A percentile compares a stretch with the other conserved stretches of the same genome.
phyloP scores from a whole-genome alignment of 2,113 vertebrate genomes.

The Myiozetetes cayanensis region DNA sequence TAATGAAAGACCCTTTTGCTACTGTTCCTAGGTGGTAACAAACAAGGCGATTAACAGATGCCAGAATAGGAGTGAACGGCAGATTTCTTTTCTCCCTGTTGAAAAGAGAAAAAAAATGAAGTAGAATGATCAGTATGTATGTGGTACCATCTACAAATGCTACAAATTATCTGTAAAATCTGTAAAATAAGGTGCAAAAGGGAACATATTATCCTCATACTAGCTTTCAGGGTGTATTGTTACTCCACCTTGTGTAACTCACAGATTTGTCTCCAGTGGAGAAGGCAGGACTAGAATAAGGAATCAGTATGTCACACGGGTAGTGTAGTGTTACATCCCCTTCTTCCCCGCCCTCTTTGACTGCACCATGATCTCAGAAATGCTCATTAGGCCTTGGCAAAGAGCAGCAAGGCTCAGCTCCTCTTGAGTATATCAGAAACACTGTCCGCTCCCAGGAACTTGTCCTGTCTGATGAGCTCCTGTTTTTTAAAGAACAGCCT shows the following conservation, averaged over 20 bases:
- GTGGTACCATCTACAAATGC: not conserved
- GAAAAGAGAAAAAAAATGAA: conserved; percentile 21
- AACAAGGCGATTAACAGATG: conserved; percentile 89
- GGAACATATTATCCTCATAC: not conserved
- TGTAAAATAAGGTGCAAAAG: not conserved
- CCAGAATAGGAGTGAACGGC: conserved; percentile 92
- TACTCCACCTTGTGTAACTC: not conserved
- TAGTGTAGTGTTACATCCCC: not conserved
- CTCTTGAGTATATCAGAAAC: not conserved
- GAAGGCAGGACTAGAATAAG: not conserved
- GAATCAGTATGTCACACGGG: not conserved
- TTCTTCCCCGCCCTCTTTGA: not conserved
- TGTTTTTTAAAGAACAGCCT: not conserved
- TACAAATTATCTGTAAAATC: not conserved
- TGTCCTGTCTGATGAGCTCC: not conserved
- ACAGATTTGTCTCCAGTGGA: not conserved
- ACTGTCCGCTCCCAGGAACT: not conserved
- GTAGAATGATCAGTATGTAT: not conserved
- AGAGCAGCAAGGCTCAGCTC: not conserved
- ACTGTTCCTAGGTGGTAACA: conserved; percentile 95
- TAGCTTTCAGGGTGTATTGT: not conserved
- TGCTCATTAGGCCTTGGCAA: not conserved
- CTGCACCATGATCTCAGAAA: not conserved
- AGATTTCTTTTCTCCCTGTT: conserved; percentile 91
- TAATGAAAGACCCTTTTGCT: conserved; percentile 98